A percentile compares a stretch with the other conserved stretches of the same genome.
These are phyloP conservation scores for Porites cylindrica DNA, from an alignment of 92 coral and sea anemone genomes.

Conservation along the genomic window DNA sequence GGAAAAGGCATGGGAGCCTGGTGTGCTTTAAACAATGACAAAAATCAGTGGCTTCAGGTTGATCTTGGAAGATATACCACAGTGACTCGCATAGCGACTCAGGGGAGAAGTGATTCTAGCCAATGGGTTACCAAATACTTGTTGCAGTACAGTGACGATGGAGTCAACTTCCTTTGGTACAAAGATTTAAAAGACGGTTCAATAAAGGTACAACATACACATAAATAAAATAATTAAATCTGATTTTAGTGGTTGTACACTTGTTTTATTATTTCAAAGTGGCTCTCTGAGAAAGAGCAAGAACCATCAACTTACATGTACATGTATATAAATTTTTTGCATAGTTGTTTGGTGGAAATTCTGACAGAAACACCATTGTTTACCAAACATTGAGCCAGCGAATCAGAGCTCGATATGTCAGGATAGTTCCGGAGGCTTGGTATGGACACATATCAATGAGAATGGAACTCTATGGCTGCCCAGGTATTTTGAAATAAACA, in stretches of 20 bases:
- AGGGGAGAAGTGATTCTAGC: not conserved
- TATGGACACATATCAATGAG: not conserved
- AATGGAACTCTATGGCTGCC: not conserved
- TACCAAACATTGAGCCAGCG: not conserved
- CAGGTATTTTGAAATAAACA: not conserved
- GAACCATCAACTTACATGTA: too few relatives aligned
- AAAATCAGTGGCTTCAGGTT: slow-evolving; percentile 18
- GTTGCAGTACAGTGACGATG: slow-evolving; percentile 20
- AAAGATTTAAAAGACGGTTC: not conserved
- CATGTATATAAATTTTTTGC: too few relatives aligned
- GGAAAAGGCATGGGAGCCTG: not conserved
- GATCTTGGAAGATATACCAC: not conserved
- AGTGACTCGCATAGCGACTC: not conserved
- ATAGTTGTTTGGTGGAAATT: not conserved
- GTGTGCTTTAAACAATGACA: not conserved
- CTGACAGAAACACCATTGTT: not conserved
- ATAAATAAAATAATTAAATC: too few relatives aligned
- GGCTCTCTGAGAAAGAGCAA: too few relatives aligned
- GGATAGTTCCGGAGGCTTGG: not conserved
- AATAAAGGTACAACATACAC: not conserved
- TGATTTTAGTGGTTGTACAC: too few relatives aligned
- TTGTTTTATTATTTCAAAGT: too few relatives aligned
- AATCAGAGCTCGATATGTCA: not conserved
- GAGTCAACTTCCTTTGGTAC: slow-evolving; percentile 3
- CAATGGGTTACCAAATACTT: slow-evolving; percentile 2